Evolutionary conservation across 2,888 invertebrate species (phyloP).

Genomic region (Imbricaverruca yamaguchii): DNA sequence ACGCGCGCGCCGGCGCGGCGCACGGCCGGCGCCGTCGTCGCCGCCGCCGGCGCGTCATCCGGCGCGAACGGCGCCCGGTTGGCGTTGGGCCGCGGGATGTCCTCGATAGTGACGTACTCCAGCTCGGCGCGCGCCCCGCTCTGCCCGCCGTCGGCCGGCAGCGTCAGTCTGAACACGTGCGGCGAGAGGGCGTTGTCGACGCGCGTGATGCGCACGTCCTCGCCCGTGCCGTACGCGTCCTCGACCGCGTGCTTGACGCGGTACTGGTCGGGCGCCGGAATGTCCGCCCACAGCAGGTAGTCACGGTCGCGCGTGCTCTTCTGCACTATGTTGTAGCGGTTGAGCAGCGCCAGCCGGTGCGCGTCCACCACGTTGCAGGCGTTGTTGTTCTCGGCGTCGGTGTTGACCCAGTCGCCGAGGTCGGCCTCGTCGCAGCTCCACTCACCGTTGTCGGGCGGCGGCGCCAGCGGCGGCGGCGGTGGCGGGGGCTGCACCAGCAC

Average conservation of each 20-base stretch:
- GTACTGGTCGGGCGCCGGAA: neutral
- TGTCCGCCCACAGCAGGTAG: neutral
- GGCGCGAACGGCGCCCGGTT: conserved; percentile 56
- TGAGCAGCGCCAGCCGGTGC: neutral
- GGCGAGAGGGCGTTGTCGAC: neutral
- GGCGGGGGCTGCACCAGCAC: neutral
- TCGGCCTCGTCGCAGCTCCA: neutral
- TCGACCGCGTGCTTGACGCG: conserved; percentile 2
- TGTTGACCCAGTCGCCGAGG: neutral
- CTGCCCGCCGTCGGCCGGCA: conserved; percentile 51
- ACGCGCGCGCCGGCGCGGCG: conserved; percentile 58
- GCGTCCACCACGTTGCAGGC: neutral
- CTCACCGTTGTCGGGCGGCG: neutral
- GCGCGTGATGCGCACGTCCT: conserved; percentile 79
- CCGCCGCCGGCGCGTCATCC: conserved; percentile 55
- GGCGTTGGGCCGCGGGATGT: conserved; percentile 48
- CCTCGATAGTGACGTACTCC: conserved; percentile 50
- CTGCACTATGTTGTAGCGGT: neutral
- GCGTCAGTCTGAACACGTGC: neutral
- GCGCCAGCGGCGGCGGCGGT: neutral
- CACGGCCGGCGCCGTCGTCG: neutral
- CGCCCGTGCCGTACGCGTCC: conserved; percentile 70
- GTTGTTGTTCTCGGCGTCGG: neutral
- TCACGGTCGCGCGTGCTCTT: neutral
- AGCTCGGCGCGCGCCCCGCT: conserved; percentile 70